Percentiles rank a stretch among this genome's conserved stretches.
These are phyloP conservation scores for Eulemur mongoz DNA, from an alignment of 2,797 vertebrate genomes.

Conservation along the genomic window DNA sequence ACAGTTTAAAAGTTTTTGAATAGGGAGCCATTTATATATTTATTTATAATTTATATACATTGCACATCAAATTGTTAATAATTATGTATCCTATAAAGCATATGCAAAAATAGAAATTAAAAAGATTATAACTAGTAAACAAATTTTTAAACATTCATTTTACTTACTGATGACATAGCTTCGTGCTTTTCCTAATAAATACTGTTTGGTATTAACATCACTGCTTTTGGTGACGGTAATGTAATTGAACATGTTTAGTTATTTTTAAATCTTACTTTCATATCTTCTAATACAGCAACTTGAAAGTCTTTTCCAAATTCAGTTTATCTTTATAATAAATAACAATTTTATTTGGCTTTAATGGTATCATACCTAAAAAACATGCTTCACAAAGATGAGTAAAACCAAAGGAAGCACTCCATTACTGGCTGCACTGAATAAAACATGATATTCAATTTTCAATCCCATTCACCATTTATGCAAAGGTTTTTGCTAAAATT, in stretches of 20 bases:
- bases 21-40: background rate
- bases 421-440: slow-evolving; percentile 51
- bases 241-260: background rate
- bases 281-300: slow-evolving; percentile 49
- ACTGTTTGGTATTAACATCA: background rate
- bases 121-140: slow-evolving; percentile 34
- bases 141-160: slow-evolving; percentile 34
- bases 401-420: slow-evolving; percentile 48
- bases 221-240: slow-evolving; percentile 40
- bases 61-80: background rate
- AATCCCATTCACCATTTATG: slow-evolving; percentile 42
- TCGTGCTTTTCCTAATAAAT: slow-evolving; percentile 39
- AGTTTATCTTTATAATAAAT: slow-evolving; percentile 53
- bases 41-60: background rate
- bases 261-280: slow-evolving; percentile 54
- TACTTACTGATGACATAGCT: slow-evolving; percentile 30
- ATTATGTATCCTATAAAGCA: slow-evolving; percentile 32
- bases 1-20: slow-evolving; percentile 22
- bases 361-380: slow-evolving; percentile 52
- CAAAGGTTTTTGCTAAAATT: slow-evolving; percentile 62
- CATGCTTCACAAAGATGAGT: slow-evolving; percentile 44
- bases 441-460: slow-evolving; percentile 61
- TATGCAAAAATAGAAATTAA: slow-evolving; percentile 36
- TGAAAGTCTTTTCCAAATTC: slow-evolving; percentile 56
- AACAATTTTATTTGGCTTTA: slow-evolving; percentile 52